Evolutionary conservation across 2,797 vertebrate species (phyloP), one percentile per base, ranked within the genome.

Genomic region (Syngnathus acus): DNA sequence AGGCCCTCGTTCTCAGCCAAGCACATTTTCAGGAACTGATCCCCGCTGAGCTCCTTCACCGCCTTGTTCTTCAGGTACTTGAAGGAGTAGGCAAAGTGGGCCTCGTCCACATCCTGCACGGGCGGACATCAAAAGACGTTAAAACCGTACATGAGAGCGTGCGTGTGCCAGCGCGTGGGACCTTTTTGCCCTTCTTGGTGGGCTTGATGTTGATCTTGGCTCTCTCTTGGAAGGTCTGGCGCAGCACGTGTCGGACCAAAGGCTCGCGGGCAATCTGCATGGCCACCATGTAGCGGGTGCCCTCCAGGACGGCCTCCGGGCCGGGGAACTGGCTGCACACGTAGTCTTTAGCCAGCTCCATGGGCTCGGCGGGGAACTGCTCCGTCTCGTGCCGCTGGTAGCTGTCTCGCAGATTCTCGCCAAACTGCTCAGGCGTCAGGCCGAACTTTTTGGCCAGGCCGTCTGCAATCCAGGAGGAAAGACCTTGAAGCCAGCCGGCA

Each of bases 41-140:
- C 97, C 64, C 96, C 97, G 71, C 92, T 93, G 23, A 99, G 89
- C 84, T 99, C 97, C 84, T 99, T 99, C 54, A 97, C 97, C 21
- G 95, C 91, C 73, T 99, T 99, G 85, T 99, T 99, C 84, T 98
- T 99, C 64, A 98, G 89, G 82, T 99, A 99, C 79, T 99, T 99
- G 87, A 99, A 99, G 62, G 96, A 94, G 81, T 98, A 98, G 32
- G 94, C 95, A 19, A 92, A 98, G 82, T 99, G 97, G 69, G 95
- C 95, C 79, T 99, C 97, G 62, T 99, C 97, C 55, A 99, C 71
- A 75, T 99, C 97, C 97, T 99, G 74, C 16, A 77, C 39, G 53
- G 50, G 78, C 43, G 54, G 50, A 9, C 9, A 21, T 23, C 65
- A 69, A 45, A 5, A 72, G 50, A 16, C 0, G 9, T 62, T 70